Base-by-base conservation (phyloP, 2,888 invertebrate species). In the Tipula lateralis region DNA sequence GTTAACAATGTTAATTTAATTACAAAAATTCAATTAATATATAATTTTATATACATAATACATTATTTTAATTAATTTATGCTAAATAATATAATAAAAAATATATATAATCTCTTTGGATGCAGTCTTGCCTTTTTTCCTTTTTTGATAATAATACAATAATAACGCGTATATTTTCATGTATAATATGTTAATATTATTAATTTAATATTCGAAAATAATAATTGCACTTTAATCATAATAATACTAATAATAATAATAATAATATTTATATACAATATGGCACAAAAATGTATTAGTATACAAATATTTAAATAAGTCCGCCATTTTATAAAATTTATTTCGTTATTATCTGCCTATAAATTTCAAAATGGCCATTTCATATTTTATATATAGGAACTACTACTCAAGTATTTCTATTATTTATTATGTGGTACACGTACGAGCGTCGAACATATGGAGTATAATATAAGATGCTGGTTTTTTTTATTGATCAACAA, bases 81-180 rank as follows among this genome's bases (percentile, higher is more conserved):
- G n/a, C 16, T 50, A 81, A 81, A 81, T 29, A 81, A 29, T 12
- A 81, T 29, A 80, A 80, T 80, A 80, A 13, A 12, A 29, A 80
- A 29, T n/a, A 80, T 81, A 81, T 81, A 81, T 81, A 81, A 81
- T 81, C 81, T 81, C 81, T 81, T 81, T 81, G 81, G 81, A 81
- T 81, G 29, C 81, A 81, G 81, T 81, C 81, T 81, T 81, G 13
- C 29, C 13, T 29, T 50, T 32, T 5, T 50, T 81, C 13, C 29
- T 29, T 81, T 81, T 81, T 81, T 81, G 13, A 81, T 29, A 81
- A 81, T 81, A 81, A 81, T 81, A 81, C 81, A 81, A 81, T 29
- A 81, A 29, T 29, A 36, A 36, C 36, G 36, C 2, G 6, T 32
- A 80, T 24, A 9, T 24, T 80, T 80, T 19, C 6, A 32, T 32